These are phyloP conservation scores for Clarias gariepinus DNA, from an alignment of 2,113 vertebrate genomes.

Conservation along the genomic window DNA sequence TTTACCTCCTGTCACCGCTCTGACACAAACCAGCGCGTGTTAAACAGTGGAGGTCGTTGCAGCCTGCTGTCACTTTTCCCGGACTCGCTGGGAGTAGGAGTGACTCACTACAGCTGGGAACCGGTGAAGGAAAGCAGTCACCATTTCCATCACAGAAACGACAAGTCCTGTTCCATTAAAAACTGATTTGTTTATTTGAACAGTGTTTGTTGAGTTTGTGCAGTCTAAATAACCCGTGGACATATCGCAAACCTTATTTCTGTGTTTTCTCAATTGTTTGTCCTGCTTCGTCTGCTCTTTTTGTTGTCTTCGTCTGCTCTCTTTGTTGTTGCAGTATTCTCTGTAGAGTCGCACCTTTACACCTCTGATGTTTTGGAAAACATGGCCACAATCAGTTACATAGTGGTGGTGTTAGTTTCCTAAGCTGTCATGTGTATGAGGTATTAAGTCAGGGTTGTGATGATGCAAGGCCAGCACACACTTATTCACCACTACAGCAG, in stretches of 20 bases:
- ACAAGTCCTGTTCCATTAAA: constrained; percentile 27
- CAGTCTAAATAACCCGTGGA: neutral
- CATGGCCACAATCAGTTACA: neutral
- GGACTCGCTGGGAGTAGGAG: neutral
- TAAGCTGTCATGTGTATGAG: no score
- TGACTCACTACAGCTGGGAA: constrained; percentile 28
- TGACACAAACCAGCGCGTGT: constrained; percentile 14
- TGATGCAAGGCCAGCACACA: neutral
- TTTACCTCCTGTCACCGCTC: constrained; percentile 10
- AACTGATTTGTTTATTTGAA: neutral
- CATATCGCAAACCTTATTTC: neutral
- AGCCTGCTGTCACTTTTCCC: neutral
- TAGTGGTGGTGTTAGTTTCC: neutral
- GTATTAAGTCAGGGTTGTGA: neutral
- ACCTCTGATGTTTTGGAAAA: neutral
- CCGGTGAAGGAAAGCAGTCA: constrained; percentile 4
- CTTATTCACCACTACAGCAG: neutral
- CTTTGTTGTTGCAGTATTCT: neutral
- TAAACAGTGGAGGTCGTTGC: neutral
- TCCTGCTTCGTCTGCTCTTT: neutral
- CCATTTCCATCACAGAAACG: constrained; percentile 4
- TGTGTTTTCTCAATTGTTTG: neutral
- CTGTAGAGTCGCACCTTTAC: neutral
- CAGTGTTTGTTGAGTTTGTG: constrained; percentile 2
- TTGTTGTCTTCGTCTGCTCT: neutral